Base-by-base conservation (phyloP, 2,888 invertebrate species). In the Macroteleia sp. region DNA sequence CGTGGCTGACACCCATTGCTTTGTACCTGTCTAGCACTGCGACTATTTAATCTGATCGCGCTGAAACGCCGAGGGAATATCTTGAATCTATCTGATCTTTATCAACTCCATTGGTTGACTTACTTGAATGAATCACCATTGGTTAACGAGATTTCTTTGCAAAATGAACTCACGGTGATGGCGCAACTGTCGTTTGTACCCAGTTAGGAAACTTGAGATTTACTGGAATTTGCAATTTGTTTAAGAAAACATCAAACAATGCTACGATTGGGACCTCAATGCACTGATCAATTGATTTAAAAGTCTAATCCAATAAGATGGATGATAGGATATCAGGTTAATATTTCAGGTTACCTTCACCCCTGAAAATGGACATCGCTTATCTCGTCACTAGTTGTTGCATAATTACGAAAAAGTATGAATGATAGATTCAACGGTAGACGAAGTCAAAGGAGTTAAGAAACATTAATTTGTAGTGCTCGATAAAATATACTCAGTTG, bases 401-500 rank as follows among this genome's bases (percentile, higher is more conserved):
- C n/a, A 14, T 25, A 44, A 44, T 44, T 44, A 44, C 25, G 44
- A 5, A 9, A 20, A 17, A 4, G 44, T 25, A 44, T 25, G 44
- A 44, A 44, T 22, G 4, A 9, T 25, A 22, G 12, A 6, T 12
- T 1, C 25, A 8, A 1, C 25, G 44, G 44, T 16, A 16, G 44
- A 14, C 22, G 14, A 22, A 44, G 25, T 25, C 44, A 6, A 12
- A 12, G 44, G 25, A 50, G 19, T 48, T 32, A 86, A 87, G 85
- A 85, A 85, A 86, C 86, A 86, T 85, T 86, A 86, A 88, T 87
- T 87, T 82, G 86, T 81, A 80, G 67, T 77, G 57, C 57, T 66
- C 69, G 48, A 28, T 20, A 25, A 59, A 64, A 54, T 32, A 50
- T 41, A 69, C 50, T 57, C 54, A 77, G 77, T 70, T 76, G 82